phyloP scores from a whole-genome alignment of 2,113 vertebrate species.

The rat (Rattus norvegicus) region GRCr8 NC_086036.1:71099501-71100000 shows the following conservation, averaged over 20 bases:
- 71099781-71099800: too few relatives aligned
- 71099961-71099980: background rate
- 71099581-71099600: background rate
- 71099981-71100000: background rate
- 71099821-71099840: background rate
- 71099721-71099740: constrained; percentile 21
- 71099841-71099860: constrained; percentile 11
- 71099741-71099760: too few relatives aligned
- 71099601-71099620: constrained; percentile 10
- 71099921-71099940: constrained; percentile 9
- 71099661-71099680: background rate
- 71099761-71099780: too few relatives aligned
- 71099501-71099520: background rate
- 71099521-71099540: background rate
- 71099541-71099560: background rate
- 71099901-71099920: constrained; percentile 8
- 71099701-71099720: background rate
- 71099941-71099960: constrained; percentile 18
- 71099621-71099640: constrained; percentile 25
- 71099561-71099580: constrained; percentile 5
- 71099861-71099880: constrained; percentile 58
- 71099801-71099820: too few relatives aligned
- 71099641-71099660: constrained; percentile 31
- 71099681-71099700: background rate
- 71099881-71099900: background rate